Base-by-base conservation (phyloP, 2,797 vertebrate species). In the Halcyon badia region DNA sequence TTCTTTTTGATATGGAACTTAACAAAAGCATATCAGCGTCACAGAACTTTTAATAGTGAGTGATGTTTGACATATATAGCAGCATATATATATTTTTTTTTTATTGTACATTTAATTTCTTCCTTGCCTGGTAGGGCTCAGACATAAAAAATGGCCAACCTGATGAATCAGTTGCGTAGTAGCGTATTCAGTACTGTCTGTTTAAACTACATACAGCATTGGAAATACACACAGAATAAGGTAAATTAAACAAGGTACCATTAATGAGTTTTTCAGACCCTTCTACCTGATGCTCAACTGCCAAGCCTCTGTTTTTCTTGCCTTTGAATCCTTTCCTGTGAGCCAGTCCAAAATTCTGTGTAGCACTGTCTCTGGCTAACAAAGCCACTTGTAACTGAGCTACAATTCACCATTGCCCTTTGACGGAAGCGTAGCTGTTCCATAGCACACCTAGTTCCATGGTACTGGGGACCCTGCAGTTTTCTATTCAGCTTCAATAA, bases 381-480 rank as follows among this genome's bases (percentile, higher is more conserved):
- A 26, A 22, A 65, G 28, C 39, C 64, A 15, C 41, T 33, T 13
- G 30, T 1, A 6, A 25, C 19, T 31, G 41, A 54, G 28, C 54
- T 69, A 48, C 30, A 9, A 25, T 11, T 62, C 42, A 8, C 42
- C 4, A 1, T 33, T 7, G 25, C 11, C 14, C 28, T 73, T 44
- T 31, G 14, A 49, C 42, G 54, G 24, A 48, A 13, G 1, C 2
- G 3, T 6, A 17, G n/a, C 10, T 26, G 20, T 22, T 44, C 16
- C n/a, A 13, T 4, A 42, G 21, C 10, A 6, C 26, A 31, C 11
- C 20, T 1, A 0, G 21, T 37, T 44, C 39, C 9, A 28, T 31
- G 28, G 17, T 10, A 26, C 17, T 22, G 11, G 11, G 46, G 20
- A 17, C 35, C 39, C 31, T 56, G 57, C 24, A 69, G 35, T 26